Evolutionary conservation across 2,797 vertebrate species (phyloP), one percentile per base, ranked within the genome.

Genomic region (Catharus ustulatus): DNA sequence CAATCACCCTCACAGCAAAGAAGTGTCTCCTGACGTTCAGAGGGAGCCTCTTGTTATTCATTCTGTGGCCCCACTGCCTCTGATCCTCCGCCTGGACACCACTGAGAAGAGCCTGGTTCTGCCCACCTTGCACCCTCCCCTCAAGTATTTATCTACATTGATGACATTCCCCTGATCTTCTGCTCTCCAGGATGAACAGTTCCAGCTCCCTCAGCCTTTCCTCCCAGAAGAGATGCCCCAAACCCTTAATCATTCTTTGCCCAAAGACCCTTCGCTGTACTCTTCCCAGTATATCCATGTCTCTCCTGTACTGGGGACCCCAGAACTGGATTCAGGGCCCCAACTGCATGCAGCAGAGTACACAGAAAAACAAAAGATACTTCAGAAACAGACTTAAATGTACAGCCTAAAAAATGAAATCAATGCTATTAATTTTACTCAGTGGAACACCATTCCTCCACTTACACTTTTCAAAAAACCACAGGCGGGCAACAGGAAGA

Each of bases 311-410:
- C 27, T 40, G 24, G 19, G 8, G 6, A 87, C 19, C 21, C 24
- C 81, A 71, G 26, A 84, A 55, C 9, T 10, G 29, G 29, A 34
- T 49, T 46, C 21, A 58, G n/a, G 18, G 20, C 13, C 40, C 34
- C 34, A 61, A 0, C 29, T n/a, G 48, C 36, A 55, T 0, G 0
- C 6, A 79, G 32, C 22, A 63, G 36, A 54, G 62, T 1, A 8
- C 24, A 48, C 7, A 48, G 22, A 13, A 76, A 78, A 84, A 57
- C 6, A 64, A 54, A 74, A 57, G 29, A 36, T 13, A 6, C 13
- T 59, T 72, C 2, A 24, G 67, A 86, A 87, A 74, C 4, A 62
- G 11, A 68, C 16, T 63, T 67, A 51, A 58, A 62, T 7, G 52
- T 5, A 42, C 8, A 27, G 21, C 36, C 67, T 26, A 62, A 57